Evolutionary conservation across 1,140 invertebrate genomes (phyloP), one percentile per base, ranked within the genome.

Genomic region (Drosophila suzukii): DNA sequence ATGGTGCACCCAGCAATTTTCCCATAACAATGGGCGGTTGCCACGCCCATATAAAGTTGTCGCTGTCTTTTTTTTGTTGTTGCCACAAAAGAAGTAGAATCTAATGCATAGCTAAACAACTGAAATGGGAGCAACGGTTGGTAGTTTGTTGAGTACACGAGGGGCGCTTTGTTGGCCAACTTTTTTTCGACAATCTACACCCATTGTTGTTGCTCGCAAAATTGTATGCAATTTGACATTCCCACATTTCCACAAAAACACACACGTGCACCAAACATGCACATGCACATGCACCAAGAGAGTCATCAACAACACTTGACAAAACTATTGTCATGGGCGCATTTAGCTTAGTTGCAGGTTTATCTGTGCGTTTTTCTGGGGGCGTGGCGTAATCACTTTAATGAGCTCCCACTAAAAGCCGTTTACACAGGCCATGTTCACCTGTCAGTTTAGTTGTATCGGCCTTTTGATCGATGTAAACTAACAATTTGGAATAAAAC

Each of bases 71-170:
- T 43, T 20, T 38, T 43, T 54, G 60, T 55, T 67, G 46, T 34
- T 39, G 38, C 71, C 67, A 47, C 71, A 75, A 55, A 56, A 70
- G 57, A 68, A 57, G 65, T 53, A 72, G 79, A 81, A 81, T 81
- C 74, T 86, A 86, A 85, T 81, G 82, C 81, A 85, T 85, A 81
- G 68, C 68, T 86, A 81, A 85, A 81, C 77, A 78, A 78, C 53
- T 62, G 57, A 62, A 77, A 77, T 61, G 75, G 57, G 57, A 63
- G 51, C 43, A 67, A 44, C 30, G 61, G 32, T 50, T 15, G 49
- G 34, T 67, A 43, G 32, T 68, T 68, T 32, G 39, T 38, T 54
- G 38, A n/a, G 38, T 46, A 17, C 57, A 57, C 38, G 44, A 44
- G 30, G 32, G 47, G 17, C 44, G 60, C 61, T 70, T 84, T 72